Conservation (phyloP, 2,113 vertebrate species). For the Pimephales promelas region DNA sequence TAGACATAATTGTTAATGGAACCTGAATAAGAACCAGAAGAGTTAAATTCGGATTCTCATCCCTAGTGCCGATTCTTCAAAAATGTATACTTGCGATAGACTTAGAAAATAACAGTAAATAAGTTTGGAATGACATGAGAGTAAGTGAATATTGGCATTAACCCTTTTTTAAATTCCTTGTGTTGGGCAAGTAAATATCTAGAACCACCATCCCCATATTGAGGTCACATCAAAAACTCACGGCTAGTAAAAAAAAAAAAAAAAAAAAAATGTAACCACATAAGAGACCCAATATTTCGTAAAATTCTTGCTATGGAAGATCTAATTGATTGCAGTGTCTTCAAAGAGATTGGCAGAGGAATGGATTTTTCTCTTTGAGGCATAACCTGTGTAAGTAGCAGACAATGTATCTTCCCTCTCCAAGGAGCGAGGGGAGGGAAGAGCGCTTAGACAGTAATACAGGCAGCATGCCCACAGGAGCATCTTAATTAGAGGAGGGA, state of each 20-base stretch:
- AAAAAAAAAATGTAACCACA: no score
- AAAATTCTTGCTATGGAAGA: background rate
- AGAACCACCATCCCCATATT: background rate
- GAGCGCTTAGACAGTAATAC: slow-evolving; percentile 3
- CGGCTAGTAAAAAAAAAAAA: no score
- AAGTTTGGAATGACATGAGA: background rate
- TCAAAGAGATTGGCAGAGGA: background rate
- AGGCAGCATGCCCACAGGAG: slow-evolving; percentile 22
- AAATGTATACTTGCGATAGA: no score
- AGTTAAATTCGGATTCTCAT: no score
- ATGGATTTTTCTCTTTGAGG: slow-evolving; percentile 17
- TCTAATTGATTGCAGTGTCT: slow-evolving; percentile 19
- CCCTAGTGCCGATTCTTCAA: no score
- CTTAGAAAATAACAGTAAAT: background rate
- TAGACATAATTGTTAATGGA: background rate
- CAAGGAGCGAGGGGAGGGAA: background rate
- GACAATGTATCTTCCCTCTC: slow-evolving; percentile 8
- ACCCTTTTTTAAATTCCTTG: background rate
- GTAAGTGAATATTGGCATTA: background rate
- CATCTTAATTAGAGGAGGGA: slow-evolving; percentile 45
- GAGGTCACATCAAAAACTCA: background rate
- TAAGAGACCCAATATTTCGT: background rate
- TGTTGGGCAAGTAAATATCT: background rate
- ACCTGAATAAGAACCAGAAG: no score
- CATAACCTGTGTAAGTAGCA: slow-evolving; percentile 15